Evolutionary conservation across 2,797 vertebrate species (phyloP), one percentile per base, ranked within the genome.

Genomic region (Diplodus sargus): DNA sequence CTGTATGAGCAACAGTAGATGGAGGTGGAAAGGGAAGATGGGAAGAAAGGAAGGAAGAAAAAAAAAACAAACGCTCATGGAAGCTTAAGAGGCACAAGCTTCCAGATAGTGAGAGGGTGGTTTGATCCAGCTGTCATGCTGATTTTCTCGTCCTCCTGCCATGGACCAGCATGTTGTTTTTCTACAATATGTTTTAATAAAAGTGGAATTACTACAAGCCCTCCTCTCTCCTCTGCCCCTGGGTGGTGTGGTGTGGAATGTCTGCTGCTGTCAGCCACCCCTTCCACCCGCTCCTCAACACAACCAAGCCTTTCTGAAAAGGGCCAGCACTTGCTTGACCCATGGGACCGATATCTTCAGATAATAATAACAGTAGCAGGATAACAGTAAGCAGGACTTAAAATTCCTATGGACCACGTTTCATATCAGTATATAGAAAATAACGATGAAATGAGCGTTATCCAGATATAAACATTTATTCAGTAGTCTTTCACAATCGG

Each of bases 121-220:
- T 60, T 76, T 70, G 70, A 86, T 85, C 74, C 45, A 64, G 74
- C 67, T 34, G 84, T 90, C 90, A 90, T 76, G 88, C 83, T 84
- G 84, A 90, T 91, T 93, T 91, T 80, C 82, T 85, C 73, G 51
- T 85, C 76, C 82, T 83, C 45, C 81, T 71, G 49, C 76, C 76
- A 79, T 66, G 78, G 82, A 72, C 59, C 70, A 71, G 77, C 83
- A 76, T 89, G 79, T 89, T 94, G 85, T 93, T 93, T 92, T 91
- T 90, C 89, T 91, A 93, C 90, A 93, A 86, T 93, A 90, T 93
- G 75, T 92, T 95, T 95, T 94, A 95, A 95, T 96, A 95, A 95
- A 95, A 95, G 92, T 87, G 92, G 93, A 92, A 94, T 96, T 96
- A 95, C 90, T 70, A 70, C 65, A 75, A 81, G 28, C 82, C 83